phyloP scores from a whole-genome alignment of 2,113 vertebrate genomes.

The Bettongia penicillata region DNA sequence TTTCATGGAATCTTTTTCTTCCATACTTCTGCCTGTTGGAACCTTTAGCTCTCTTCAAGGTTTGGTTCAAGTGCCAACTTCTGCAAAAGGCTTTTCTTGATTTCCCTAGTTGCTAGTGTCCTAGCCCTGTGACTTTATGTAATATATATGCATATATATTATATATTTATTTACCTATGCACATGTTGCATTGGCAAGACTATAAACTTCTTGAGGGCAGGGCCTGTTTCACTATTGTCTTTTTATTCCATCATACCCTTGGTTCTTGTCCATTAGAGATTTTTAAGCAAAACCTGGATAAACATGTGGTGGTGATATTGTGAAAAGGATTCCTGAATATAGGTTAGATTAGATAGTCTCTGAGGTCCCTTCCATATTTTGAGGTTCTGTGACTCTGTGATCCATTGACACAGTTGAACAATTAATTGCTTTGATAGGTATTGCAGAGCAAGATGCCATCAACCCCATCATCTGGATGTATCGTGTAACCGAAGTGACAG shows the following conservation, averaged over 20 bases:
- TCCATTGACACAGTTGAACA: conserved; percentile 16
- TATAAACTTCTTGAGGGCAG: background rate
- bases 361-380: background rate
- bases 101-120: background rate
- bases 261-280: background rate
- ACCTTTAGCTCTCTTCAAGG: background rate
- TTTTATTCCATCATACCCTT: background rate
- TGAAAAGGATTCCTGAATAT: background rate
- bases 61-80: background rate
- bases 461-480: background rate
- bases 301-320: background rate
- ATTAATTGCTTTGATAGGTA: conserved; percentile 11
- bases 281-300: background rate
- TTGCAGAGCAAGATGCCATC: background rate
- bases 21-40: background rate
- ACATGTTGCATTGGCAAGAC: background rate
- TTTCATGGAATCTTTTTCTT: background rate
- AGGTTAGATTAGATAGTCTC: background rate
- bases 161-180: background rate
- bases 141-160: too few relatives aligned
- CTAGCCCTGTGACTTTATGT: background rate
- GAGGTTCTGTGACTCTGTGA: background rate
- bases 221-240: background rate
- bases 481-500: background rate
- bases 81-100: background rate